These are phyloP conservation scores for Colletes gigas DNA, from an alignment of 1,140 invertebrate species.

Conservation along the genomic window DNA sequence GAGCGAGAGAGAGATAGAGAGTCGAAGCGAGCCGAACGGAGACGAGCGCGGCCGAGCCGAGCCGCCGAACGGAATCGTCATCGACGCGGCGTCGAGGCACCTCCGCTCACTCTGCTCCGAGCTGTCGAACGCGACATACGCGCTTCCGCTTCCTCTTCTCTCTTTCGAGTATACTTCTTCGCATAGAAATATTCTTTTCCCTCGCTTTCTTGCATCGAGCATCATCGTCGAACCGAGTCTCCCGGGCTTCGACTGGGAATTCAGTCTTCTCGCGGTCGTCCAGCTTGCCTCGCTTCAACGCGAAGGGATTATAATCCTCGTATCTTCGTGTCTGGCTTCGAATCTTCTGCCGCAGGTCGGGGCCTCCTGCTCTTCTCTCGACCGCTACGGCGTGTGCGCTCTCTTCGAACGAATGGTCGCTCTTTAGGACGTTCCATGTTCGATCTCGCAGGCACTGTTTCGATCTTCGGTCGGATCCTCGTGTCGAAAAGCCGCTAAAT, in stretches of 20 bases:
- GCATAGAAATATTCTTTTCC: constrained; percentile 4
- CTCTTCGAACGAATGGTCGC: neutral
- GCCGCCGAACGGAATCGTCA: constrained; percentile 58
- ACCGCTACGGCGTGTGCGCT: neutral
- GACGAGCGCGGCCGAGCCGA: constrained; percentile 41
- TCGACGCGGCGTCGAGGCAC: constrained; percentile 52
- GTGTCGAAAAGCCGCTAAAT: too few relatives aligned
- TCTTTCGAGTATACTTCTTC: constrained; percentile 20
- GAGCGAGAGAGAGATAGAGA: neutral
- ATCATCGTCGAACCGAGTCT: neutral
- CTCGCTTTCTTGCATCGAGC: constrained; percentile 30
- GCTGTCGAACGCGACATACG: constrained; percentile 71
- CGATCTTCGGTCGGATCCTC: neutral
- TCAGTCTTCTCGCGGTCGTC: constrained; percentile 25
- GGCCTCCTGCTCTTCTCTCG: too few relatives aligned
- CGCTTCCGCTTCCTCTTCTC: constrained; percentile 33
- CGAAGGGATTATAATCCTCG: neutral
- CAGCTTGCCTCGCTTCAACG: neutral
- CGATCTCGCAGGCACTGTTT: neutral
- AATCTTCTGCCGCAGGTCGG: too few relatives aligned
- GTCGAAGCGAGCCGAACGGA: constrained; percentile 15
- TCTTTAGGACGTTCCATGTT: constrained; percentile 1
- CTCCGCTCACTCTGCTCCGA: constrained; percentile 72
- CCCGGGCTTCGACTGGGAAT: neutral
- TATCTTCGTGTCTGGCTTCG: neutral